Percentiles rank a stretch among this genome's conserved stretches.
Conservation (phyloP, 2,888 invertebrate species). For the Drosophila aldrichi region DNA sequence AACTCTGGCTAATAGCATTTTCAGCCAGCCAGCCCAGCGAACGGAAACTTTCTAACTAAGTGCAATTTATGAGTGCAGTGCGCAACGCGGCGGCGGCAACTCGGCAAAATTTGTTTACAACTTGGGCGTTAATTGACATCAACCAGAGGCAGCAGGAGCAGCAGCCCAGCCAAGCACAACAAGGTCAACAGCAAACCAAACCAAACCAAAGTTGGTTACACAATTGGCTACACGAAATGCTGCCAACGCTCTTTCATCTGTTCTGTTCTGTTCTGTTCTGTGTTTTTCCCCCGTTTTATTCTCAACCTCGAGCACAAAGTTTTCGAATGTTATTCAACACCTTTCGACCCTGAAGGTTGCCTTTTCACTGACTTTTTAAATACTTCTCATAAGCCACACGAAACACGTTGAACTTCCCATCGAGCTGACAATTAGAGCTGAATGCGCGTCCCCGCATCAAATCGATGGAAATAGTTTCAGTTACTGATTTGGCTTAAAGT, state of each 20-base stretch:
- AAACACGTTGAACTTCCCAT: slow-evolving; percentile 13
- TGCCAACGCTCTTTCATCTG: slow-evolving; percentile 31
- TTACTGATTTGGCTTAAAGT: not conserved
- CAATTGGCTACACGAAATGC: slow-evolving; percentile 67
- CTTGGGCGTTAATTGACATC: slow-evolving; percentile 79
- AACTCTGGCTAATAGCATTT: slow-evolving; percentile 71
- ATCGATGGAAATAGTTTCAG: not conserved
- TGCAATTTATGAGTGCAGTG: slow-evolving; percentile 77
- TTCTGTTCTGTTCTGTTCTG: not conserved
- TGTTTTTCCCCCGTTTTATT: not conserved
- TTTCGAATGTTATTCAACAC: slow-evolving; percentile 77
- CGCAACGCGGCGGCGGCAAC: slow-evolving; percentile 62
- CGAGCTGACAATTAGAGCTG: slow-evolving; percentile 13
- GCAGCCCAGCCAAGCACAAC: slow-evolving; percentile 31
- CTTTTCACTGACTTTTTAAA: slow-evolving; percentile 52
- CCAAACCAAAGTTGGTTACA: slow-evolving; percentile 51
- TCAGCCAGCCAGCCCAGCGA: slow-evolving; percentile 45
- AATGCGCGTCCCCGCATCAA: not conserved
- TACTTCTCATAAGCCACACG: slow-evolving; percentile 49
- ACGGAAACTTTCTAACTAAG: slow-evolving; percentile 70
- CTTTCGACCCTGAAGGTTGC: slow-evolving; percentile 50
- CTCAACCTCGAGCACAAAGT: slow-evolving; percentile 47
- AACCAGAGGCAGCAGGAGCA: slow-evolving; percentile 31
- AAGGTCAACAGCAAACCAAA: slow-evolving; percentile 40
- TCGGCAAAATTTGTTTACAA: slow-evolving; percentile 76